Conservation (phyloP, 2,797 vertebrate species). For the Enteromius paludinosus region DNA sequence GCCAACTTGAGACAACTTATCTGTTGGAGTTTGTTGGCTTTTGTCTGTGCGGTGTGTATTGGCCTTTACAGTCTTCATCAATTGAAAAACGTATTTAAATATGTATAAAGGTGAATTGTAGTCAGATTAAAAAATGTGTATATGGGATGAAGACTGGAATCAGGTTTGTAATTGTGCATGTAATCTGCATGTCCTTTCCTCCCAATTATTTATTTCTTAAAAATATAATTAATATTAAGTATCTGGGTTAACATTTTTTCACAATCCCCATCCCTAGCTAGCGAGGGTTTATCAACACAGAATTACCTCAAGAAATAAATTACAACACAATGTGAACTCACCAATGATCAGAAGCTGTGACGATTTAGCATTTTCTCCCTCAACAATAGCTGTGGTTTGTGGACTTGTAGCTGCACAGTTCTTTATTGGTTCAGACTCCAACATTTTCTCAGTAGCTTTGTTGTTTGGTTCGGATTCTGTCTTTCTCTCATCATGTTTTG, state of each 20-base stretch:
- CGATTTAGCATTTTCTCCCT: neutral
- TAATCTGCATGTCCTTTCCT: no score
- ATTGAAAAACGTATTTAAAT: neutral
- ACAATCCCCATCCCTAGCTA: neutral
- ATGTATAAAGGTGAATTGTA: neutral
- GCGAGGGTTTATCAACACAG: neutral
- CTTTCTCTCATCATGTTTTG: constrained; percentile 12
- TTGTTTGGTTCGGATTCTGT: constrained; percentile 11
- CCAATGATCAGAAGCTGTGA: constrained; percentile 59
- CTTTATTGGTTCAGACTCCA: constrained; percentile 13
- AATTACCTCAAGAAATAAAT: neutral
- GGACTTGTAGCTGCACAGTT: neutral
- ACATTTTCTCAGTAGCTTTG: constrained; percentile 6
- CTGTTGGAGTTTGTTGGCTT: no score
- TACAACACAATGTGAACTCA: constrained; percentile 36
- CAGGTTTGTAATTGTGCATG: neutral
- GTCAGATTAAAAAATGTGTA: neutral
- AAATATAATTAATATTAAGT: neutral
- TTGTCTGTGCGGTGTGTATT: no score
- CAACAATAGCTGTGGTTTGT: neutral
- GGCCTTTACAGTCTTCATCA: neutral
- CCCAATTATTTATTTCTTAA: neutral
- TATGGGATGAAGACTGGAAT: neutral
- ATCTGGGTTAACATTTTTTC: neutral
- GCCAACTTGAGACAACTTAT: no score